Evolutionary conservation across 2,113 vertebrate species (phyloP).

Genomic region (Corythaeola cristata): DNA sequence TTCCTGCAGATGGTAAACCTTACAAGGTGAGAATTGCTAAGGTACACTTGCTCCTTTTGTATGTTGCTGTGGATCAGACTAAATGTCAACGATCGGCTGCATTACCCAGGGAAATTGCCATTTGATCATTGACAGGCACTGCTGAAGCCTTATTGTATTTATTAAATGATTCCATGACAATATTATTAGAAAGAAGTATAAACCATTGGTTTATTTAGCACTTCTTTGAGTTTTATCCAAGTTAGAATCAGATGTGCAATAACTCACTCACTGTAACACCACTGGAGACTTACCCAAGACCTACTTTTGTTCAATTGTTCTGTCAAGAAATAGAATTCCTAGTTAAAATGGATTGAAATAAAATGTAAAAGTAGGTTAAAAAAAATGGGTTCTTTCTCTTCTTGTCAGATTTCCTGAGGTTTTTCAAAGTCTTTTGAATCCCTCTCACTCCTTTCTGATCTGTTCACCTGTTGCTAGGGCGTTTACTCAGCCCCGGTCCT

Average conservation of each 20-base stretch:
- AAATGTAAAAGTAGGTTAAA: slow-evolving; percentile 48
- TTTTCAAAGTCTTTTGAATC: slow-evolving; percentile 19
- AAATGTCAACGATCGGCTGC: neutral
- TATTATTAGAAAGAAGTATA: slow-evolving; percentile 28
- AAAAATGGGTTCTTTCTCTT: neutral
- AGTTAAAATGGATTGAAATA: slow-evolving; percentile 22
- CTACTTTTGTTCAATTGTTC: slow-evolving; percentile 38
- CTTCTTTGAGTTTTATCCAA: slow-evolving; percentile 36
- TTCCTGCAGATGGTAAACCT: neutral
- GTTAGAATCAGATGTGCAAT: slow-evolving; percentile 32
- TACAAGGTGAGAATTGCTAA: neutral
- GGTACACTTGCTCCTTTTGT: neutral
- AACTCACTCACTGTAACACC: slow-evolving; percentile 9
- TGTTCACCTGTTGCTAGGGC: neutral
- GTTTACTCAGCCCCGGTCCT: neutral
- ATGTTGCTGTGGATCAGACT: neutral
- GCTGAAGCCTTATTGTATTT: neutral
- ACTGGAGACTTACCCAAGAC: neutral
- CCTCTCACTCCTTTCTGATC: neutral
- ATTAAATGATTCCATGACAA: slow-evolving; percentile 20
- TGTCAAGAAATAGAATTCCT: slow-evolving; percentile 27
- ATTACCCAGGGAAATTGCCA: neutral
- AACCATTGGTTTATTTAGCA: slow-evolving; percentile 40
- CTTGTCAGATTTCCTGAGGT: neutral
- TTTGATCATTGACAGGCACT: slow-evolving; percentile 3